Evolutionary conservation across 2,888 invertebrate genomes (phyloP).

Genomic region (Enchytraeus crypticus): DNA sequence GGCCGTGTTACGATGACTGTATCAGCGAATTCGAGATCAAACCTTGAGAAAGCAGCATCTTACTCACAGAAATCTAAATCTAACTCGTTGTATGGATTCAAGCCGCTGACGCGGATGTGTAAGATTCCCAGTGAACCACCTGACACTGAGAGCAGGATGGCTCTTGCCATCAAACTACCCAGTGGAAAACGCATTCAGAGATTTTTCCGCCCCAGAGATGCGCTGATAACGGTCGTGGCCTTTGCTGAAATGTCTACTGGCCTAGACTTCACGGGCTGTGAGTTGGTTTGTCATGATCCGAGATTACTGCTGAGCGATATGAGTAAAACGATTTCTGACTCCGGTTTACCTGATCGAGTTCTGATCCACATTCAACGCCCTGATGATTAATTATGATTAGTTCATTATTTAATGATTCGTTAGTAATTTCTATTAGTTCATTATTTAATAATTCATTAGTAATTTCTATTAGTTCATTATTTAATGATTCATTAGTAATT

Average conservation of each 20-base stretch:
- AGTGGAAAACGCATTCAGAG: neutral
- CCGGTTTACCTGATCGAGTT: too few relatives aligned
- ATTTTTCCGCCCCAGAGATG: neutral
- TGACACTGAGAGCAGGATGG: neutral
- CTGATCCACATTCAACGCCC: too few relatives aligned
- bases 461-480: too few relatives aligned
- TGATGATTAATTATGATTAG: too few relatives aligned
- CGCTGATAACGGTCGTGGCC: neutral
- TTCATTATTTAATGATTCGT: too few relatives aligned
- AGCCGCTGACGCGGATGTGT: neutral
- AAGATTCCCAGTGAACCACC: neutral
- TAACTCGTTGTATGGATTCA: neutral
- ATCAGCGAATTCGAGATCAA: too few relatives aligned
- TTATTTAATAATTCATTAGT: too few relatives aligned
- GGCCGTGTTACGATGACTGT: too few relatives aligned
- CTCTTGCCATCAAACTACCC: neutral
- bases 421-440: too few relatives aligned
- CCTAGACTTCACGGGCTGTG: neutral
- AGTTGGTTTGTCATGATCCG: neutral
- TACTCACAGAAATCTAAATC: too few relatives aligned
- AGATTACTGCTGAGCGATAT: neutral
- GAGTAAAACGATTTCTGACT: neutral
- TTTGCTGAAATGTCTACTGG: neutral
- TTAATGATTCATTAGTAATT: too few relatives aligned
- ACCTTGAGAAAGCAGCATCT: too few relatives aligned